These are phyloP conservation scores for Ennomos quercinarius DNA, from an alignment of 2,888 invertebrate species.

Conservation along the genomic window DNA sequence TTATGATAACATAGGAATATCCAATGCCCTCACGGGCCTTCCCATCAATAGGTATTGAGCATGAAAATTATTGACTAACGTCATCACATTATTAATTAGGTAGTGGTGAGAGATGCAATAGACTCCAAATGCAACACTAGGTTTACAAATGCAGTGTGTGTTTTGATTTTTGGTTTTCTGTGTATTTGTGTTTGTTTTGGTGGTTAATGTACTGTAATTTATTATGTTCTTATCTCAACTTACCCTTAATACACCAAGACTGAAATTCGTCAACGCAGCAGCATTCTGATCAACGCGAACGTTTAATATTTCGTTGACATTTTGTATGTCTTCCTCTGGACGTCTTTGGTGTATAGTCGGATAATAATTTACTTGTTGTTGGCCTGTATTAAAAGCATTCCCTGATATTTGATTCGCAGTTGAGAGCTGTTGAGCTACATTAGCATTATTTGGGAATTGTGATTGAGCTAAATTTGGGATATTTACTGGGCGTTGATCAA, in stretches of 20 bases:
- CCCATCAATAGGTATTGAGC: no score
- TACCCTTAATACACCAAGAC: conserved; percentile 37
- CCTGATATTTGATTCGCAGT: not conserved
- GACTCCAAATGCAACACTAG: no score
- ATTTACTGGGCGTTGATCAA: not conserved
- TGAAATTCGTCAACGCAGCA: conserved; percentile 32
- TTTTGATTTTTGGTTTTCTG: no score
- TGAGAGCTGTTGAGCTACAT: conserved; percentile 1
- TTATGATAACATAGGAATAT: no score
- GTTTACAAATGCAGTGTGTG: no score
- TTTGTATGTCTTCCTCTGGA: conserved; percentile 1
- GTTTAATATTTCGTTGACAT: not conserved
- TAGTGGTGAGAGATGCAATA: no score
- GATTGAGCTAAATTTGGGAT: conserved; percentile 1
- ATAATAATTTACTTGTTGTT: not conserved
- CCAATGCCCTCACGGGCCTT: no score
- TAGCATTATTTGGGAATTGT: not conserved
- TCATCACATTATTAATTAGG: no score
- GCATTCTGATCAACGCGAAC: conserved; percentile 25
- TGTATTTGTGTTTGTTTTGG: no score
- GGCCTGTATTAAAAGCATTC: not conserved
- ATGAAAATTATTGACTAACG: no score
- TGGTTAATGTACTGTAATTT: no score
- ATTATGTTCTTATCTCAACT: not conserved
- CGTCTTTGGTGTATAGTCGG: conserved; percentile 1